Conservation (phyloP, 1,140 invertebrate species). For the Cherax destructor region DNA sequence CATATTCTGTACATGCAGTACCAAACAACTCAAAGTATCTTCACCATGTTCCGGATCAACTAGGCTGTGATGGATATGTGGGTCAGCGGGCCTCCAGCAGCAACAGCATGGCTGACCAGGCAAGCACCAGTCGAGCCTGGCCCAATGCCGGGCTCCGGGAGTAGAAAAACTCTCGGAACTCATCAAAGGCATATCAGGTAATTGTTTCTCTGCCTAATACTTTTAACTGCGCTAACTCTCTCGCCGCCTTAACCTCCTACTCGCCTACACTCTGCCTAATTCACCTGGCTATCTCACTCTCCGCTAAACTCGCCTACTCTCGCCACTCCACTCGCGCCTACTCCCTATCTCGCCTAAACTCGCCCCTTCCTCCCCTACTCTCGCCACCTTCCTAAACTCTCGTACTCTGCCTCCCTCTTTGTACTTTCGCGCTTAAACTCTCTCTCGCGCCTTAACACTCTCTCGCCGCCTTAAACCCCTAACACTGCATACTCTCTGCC, state of each 20-base stretch:
- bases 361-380: constrained; percentile 1
- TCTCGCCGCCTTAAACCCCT: not conserved
- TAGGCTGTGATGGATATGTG: too few relatives aligned
- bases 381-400: not conserved
- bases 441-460: not conserved
- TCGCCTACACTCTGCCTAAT: constrained; percentile 5
- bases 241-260: not conserved
- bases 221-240: constrained; percentile 4
- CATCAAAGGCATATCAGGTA: too few relatives aligned
- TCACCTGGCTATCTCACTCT: constrained; percentile 30
- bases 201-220: constrained; percentile 16
- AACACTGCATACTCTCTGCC: too few relatives aligned
- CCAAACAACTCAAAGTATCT: too few relatives aligned
- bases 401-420: not conserved
- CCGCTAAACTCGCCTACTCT: not conserved
- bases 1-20: too few relatives aligned
- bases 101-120: too few relatives aligned
- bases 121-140: too few relatives aligned
- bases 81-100: too few relatives aligned
- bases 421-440: too few relatives aligned
- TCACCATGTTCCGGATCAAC: too few relatives aligned
- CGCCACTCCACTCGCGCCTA: not conserved
- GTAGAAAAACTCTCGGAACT: too few relatives aligned
- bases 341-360: not conserved
- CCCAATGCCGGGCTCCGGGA: too few relatives aligned